Conservation (phyloP, 2,888 invertebrate species). For the Eretmocerus hayati region DNA sequence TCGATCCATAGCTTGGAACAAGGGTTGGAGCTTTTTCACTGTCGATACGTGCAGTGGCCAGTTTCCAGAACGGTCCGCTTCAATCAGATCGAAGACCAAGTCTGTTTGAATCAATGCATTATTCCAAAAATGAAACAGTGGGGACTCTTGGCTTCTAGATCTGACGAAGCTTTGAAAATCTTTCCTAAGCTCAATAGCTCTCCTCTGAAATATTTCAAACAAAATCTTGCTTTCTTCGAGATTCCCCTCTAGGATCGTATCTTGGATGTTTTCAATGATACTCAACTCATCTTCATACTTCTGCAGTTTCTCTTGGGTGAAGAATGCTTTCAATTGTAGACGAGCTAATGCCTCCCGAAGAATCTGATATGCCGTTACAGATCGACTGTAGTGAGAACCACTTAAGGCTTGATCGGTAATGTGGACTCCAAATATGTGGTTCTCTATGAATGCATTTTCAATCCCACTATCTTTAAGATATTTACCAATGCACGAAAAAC, state of each 20-base stretch:
- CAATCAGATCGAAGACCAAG: constrained; percentile 5
- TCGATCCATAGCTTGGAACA: constrained; percentile 4
- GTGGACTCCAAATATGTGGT: not conserved
- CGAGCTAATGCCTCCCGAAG: constrained; percentile 6
- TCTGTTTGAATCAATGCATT: constrained; percentile 6
- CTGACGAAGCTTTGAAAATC: not conserved
- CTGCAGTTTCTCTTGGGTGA: not conserved
- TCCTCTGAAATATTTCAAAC: not conserved
- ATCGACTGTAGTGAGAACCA: constrained; percentile 6
- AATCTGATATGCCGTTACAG: constrained; percentile 2
- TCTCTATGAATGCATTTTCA: constrained; percentile 10
- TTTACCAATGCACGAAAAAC: constrained; percentile 8
- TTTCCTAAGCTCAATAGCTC: not conserved
- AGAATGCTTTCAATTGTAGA: constrained; percentile 10
- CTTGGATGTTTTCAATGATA: not conserved
- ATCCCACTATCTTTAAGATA: constrained; percentile 15
- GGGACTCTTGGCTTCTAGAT: not conserved
- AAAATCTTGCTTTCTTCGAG: not conserved
- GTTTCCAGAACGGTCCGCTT: constrained; percentile 6
- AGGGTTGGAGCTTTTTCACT: constrained; percentile 1
- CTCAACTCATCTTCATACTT: not conserved
- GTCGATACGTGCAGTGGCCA: constrained; percentile 7
- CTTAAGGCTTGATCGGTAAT: constrained; percentile 4
- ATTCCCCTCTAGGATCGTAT: not conserved
- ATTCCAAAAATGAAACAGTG: not conserved